Percentiles rank a stretch among this genome's conserved stretches.
These are phyloP conservation scores for Gobio occitaniae DNA, from an alignment of 2,797 vertebrate species.

Conservation along the genomic window DNA sequence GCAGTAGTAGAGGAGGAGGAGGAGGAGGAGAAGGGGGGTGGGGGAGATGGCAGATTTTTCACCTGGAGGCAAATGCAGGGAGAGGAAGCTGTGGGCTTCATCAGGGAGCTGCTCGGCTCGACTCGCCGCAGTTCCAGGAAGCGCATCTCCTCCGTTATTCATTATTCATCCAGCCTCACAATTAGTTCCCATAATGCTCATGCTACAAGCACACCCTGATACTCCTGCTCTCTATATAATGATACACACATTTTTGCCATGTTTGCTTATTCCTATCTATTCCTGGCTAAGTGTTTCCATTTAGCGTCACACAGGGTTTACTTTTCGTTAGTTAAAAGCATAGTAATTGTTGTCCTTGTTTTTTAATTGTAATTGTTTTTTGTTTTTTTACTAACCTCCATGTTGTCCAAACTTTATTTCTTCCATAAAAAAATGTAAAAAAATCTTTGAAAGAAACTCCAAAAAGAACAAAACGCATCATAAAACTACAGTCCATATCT, in stretches of 20 bases:
- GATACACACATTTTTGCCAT: conserved; percentile 27
- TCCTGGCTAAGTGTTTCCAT: not conserved
- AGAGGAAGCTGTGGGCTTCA: conserved; percentile 75
- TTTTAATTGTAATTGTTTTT: no score
- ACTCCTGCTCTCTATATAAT: conserved; percentile 44
- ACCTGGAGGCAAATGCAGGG: conserved; percentile 78
- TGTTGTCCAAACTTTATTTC: not conserved
- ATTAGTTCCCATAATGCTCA: conserved; percentile 78
- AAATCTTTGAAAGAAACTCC: not conserved
- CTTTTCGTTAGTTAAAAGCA: not conserved
- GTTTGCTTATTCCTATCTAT: not conserved
- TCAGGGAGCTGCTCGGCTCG: conserved; percentile 70
- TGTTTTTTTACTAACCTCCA: not conserved
- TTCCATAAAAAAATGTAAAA: not conserved
- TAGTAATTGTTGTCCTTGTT: not conserved
- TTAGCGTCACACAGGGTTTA: not conserved
- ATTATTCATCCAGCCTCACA: conserved; percentile 84
- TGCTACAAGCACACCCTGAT: conserved; percentile 68
- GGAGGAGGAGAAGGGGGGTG: not conserved
- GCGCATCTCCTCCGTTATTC: conserved; percentile 77
- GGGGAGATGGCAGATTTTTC: conserved; percentile 75
- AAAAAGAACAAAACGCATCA: not conserved
- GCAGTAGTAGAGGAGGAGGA: not conserved
- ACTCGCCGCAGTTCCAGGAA: conserved; percentile 78
- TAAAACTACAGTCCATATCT: not conserved